Base-by-base conservation (phyloP, 2,888 invertebrate genomes). In the Drosophila neotestacea region DNA sequence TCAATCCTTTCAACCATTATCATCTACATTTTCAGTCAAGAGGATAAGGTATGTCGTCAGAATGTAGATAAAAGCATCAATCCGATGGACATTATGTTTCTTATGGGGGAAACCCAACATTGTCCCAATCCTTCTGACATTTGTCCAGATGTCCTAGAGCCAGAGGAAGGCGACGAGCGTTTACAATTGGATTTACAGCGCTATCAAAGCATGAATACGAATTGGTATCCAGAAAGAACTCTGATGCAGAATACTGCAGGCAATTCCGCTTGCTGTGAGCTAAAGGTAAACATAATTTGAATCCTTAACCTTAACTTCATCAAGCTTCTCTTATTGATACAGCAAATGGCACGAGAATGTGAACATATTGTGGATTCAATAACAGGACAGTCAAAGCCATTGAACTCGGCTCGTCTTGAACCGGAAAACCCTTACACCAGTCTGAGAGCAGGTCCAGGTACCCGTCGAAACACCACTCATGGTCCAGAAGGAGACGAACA, bases 61-160 rank as follows among this genome's bases (percentile, higher is more conserved):
- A 73, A 70, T 30, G 55, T 79, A 55, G 73, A 90, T 55, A 74
- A 78, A 48, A 80, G 81, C 22, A 91, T 91, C 16, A 77, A 84
- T 55, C 86, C 90, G 0, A 76, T 77, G 55, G 91, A 91, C 59
- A 79, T 91, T 4, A 71, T 91, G 30, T 91, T 91, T 50, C 65
- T 91, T 3, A 77, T 91, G 66, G 90, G 86, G 0, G 87, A 90
- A n/a, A 55, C 70, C 0, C 75, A 74, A 27, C 30, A 4, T 0
- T 84, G 86, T 28, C 70, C 84, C 4, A 54, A 42, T 4, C 39
- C 56, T 4, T 55, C 54, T 11, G 67, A 61, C 5, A 13, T 51
- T 0, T 85, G 87, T 28, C 44, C 38, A 0, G 69, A 81, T 41
- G 9, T 63, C 0, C n/a, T 79, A 39, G 38, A 36, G 0, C 39